Evolutionary conservation across 2,113 vertebrate species (phyloP).

Genomic region (Cairina moschata): DNA sequence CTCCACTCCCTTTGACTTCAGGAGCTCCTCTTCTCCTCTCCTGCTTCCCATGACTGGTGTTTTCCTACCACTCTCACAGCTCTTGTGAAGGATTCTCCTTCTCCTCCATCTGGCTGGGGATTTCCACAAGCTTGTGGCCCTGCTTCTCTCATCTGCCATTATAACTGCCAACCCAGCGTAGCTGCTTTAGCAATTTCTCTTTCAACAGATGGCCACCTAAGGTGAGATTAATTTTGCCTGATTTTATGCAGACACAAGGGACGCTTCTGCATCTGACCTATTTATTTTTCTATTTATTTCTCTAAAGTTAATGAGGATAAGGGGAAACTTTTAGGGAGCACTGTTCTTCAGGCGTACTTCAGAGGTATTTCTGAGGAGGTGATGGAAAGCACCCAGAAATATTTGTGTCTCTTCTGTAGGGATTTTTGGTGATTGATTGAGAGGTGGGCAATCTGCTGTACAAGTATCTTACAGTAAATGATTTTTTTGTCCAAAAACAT

Average conservation of each 20-base stretch:
- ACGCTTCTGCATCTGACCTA: neutral
- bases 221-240: neutral
- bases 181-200: neutral
- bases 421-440: neutral
- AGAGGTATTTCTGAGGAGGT: neutral
- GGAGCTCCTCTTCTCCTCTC: neutral
- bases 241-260: neutral
- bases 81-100: neutral
- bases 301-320: neutral
- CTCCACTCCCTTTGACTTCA: neutral
- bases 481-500: neutral
- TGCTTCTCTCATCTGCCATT: neutral
- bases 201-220: neutral
- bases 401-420: neutral
- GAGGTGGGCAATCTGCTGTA: neutral
- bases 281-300: neutral
- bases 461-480: neutral
- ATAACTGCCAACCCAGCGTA: neutral
- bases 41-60: neutral
- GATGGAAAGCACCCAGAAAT: neutral
- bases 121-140: neutral
- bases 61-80: neutral
- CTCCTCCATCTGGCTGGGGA: neutral
- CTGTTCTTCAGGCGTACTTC: fast-evolving
- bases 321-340: neutral